phyloP scores from a whole-genome alignment of 2,888 invertebrate species.

The Mesoligia furuncula region DNA sequence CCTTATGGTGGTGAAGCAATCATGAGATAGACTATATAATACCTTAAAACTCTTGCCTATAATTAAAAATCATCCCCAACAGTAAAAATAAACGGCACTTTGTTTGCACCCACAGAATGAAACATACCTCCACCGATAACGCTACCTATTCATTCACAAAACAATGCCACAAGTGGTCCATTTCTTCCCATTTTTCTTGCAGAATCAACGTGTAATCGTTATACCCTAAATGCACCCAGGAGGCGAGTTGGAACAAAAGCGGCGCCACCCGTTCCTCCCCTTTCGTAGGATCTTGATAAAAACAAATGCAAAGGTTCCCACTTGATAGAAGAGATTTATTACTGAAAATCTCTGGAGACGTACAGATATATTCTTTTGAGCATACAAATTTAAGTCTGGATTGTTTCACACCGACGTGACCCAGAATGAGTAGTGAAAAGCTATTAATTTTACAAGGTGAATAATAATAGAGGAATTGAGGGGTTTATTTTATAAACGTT shows the following conservation, averaged over 20 bases:
- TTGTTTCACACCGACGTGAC: conserved; percentile 62
- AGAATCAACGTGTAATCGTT: conserved; percentile 60
- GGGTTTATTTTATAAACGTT: background rate
- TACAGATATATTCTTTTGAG: conserved; percentile 81
- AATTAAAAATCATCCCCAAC: conserved; percentile 6
- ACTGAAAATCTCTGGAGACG: conserved; percentile 78
- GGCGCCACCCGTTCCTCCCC: conserved; percentile 53
- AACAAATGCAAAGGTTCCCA: conserved; percentile 76
- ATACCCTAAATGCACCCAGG: conserved; percentile 73
- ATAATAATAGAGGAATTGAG: background rate
- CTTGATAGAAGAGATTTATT: conserved; percentile 85
- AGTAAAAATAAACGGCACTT: conserved; percentile 1
- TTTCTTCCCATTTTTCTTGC: conserved; percentile 48
- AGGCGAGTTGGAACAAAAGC: conserved; percentile 69
- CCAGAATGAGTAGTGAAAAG: background rate
- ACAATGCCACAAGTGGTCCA: conserved; percentile 62
- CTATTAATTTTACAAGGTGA: background rate
- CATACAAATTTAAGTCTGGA: conserved; percentile 70
- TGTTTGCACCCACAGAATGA: conserved; percentile 12
- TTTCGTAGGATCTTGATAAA: conserved; percentile 80
- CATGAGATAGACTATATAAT: no score
- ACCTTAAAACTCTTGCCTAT: background rate
- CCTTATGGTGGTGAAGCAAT: background rate
- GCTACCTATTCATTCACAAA: conserved; percentile 44
- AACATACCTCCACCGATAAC: conserved; percentile 44